Conservation (phyloP, 2,113 vertebrate genomes). For the Barbus barbus region DNA sequence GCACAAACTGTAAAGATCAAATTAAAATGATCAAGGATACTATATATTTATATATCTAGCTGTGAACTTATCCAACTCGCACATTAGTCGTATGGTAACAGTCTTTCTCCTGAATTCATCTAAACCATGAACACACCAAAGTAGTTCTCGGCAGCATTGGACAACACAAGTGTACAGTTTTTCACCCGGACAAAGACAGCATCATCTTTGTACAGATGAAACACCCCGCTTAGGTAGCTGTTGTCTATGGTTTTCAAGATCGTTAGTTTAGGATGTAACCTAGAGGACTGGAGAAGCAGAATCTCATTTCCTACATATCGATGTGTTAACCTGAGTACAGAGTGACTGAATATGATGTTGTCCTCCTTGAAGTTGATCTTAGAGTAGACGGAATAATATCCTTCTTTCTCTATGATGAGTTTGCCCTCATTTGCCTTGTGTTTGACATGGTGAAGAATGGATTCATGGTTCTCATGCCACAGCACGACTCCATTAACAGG, state of each 20-base stretch:
- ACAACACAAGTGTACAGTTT: conserved; percentile 51
- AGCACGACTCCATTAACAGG: conserved; percentile 50
- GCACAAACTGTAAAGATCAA: not conserved
- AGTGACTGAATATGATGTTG: conserved; percentile 55
- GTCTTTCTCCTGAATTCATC: not conserved
- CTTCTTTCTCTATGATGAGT: conserved; percentile 70
- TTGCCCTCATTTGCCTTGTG: conserved; percentile 62
- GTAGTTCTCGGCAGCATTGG: conserved; percentile 63
- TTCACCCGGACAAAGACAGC: conserved; percentile 74
- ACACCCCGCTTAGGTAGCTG: conserved; percentile 80
- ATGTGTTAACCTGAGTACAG: conserved; percentile 61
- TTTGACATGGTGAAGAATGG: conserved; percentile 68
- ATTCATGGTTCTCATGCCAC: conserved; percentile 70
- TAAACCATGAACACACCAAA: conserved; percentile 85
- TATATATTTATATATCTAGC: too few species aligned
- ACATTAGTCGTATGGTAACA: not conserved
- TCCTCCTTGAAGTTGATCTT: conserved; percentile 70
- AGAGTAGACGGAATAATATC: conserved; percentile 83
- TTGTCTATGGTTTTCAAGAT: too few species aligned
- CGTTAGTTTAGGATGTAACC: conserved; percentile 43
- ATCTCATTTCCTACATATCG: conserved; percentile 56
- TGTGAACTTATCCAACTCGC: too few species aligned
- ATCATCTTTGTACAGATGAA: conserved; percentile 72
- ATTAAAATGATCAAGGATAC: not conserved
- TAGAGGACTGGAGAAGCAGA: conserved; percentile 68